Evolutionary conservation across 2,797 vertebrate species (phyloP).

Genomic region (Picus viridis): DNA sequence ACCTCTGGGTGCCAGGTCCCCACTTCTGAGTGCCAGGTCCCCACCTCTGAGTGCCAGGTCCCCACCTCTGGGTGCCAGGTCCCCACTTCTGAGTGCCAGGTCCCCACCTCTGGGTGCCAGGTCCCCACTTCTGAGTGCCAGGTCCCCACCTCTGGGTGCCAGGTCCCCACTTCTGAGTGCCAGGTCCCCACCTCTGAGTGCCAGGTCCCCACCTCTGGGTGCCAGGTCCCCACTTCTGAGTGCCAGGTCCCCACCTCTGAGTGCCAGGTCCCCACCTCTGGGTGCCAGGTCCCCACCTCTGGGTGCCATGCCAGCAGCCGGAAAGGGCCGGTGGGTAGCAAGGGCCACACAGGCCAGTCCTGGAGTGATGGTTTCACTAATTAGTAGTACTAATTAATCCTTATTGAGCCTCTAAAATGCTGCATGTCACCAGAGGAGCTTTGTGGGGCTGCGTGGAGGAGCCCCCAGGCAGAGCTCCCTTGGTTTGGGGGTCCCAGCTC

Average conservation of each 20-base stretch:
- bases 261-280: too few relatives aligned
- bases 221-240: too few relatives aligned
- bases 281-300: too few relatives aligned
- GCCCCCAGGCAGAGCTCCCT: background rate
- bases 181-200: too few relatives aligned
- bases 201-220: too few relatives aligned
- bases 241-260: too few relatives aligned
- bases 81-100: too few relatives aligned
- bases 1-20: background rate
- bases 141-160: too few relatives aligned
- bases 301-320: background rate
- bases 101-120: too few relatives aligned
- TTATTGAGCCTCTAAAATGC: rapidly evolving
- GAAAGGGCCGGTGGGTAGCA: rapidly evolving
- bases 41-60: background rate
- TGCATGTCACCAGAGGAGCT: rapidly evolving
- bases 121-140: too few relatives aligned
- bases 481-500: rapidly evolving
- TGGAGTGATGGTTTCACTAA: background rate
- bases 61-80: rapidly evolving
- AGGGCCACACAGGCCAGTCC: rapidly evolving
- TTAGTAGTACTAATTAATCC: background rate
- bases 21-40: too few relatives aligned
- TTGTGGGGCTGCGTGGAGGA: background rate
- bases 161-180: too few relatives aligned